Base-by-base conservation (phyloP, 1,140 invertebrate genomes). In the Myzus persicae region DNA sequence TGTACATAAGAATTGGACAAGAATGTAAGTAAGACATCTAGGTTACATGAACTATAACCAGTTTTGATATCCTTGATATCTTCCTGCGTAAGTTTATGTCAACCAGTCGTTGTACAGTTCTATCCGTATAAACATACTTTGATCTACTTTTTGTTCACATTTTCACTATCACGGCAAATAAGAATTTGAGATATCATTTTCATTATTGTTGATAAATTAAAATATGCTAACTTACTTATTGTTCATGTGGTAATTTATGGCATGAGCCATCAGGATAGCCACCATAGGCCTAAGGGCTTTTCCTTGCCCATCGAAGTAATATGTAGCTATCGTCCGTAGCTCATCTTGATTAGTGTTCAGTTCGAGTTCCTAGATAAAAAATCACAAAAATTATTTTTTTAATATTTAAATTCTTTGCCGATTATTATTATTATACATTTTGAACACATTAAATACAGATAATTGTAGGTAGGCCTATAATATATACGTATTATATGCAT, bases 261-360 rank as follows among this genome's bases (percentile, higher is more conserved):
- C 98, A 95, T 97, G 96, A 94, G 98, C 98, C 97, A 99, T 98
- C 81, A 99, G 96, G 94, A 99, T 97, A 38, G 98, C 97, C 76
- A 99, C 97, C 97, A 99, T 98, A 42, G 99, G 99, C 94, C 99
- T 96, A 92, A 99, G 96, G 87, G 98, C 98, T 96, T 99, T 99
- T 94, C 99, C 99, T 95, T 99, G 97, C 51, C 98, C 98, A 96
- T 99, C 98, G 96, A 99, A 99, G 96, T 99, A 99, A 95, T 99
- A 99, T 94, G 97, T 97, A 88, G 98, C 97, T 95, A 99, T 98
- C 94, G 97, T 97, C 95, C 97, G 97, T 94, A 99, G 95, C 95
- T 98, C 97, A 91, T 97, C 96, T 95, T 97, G 96, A 95, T 97
- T 97, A 94, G 97, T 98, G 94, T 97, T 97, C 94, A 96, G 96